phyloP scores from a whole-genome alignment of 2,797 vertebrate species.

The Pseudomugil tenellus region DNA sequence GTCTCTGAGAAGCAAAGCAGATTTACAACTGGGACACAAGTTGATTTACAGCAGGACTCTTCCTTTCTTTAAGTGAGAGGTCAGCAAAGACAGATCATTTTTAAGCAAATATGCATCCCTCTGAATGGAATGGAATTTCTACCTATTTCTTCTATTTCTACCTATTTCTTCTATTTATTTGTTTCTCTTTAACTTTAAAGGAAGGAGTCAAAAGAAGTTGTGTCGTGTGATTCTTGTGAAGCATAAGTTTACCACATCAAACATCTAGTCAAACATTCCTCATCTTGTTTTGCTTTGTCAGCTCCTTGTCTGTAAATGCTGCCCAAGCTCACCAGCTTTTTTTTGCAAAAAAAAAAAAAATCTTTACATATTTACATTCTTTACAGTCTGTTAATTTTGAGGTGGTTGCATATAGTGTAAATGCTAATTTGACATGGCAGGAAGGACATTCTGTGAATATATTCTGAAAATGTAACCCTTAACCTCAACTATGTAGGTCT shows the following conservation, averaged over 20 bases:
- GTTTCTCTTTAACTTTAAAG: neutral
- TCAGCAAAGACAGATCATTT: slow-evolving; percentile 18
- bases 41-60: slow-evolving; percentile 34
- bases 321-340: too few relatives aligned
- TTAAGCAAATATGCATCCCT: neutral
- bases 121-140: neutral
- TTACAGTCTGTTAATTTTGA: too few relatives aligned
- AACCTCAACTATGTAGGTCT: too few relatives aligned
- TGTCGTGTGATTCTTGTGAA: neutral
- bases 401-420: too few relatives aligned
- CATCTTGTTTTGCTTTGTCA: neutral
- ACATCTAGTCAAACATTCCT: neutral
- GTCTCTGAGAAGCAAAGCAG: slow-evolving; percentile 22
- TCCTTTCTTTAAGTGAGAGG: slow-evolving; percentile 33
- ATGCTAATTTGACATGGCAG: too few relatives aligned
- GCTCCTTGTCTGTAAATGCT: too few relatives aligned
- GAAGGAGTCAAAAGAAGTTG: neutral
- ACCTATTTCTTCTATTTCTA: too few relatives aligned
- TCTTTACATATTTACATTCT: too few relatives aligned
- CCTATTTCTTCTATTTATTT: too few relatives aligned
- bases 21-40: slow-evolving; percentile 21
- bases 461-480: too few relatives aligned
- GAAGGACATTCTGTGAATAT: too few relatives aligned
- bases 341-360: too few relatives aligned
- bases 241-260: neutral